Conservation (phyloP, 1,140 invertebrate genomes). For the Glossosoma conforme region DNA sequence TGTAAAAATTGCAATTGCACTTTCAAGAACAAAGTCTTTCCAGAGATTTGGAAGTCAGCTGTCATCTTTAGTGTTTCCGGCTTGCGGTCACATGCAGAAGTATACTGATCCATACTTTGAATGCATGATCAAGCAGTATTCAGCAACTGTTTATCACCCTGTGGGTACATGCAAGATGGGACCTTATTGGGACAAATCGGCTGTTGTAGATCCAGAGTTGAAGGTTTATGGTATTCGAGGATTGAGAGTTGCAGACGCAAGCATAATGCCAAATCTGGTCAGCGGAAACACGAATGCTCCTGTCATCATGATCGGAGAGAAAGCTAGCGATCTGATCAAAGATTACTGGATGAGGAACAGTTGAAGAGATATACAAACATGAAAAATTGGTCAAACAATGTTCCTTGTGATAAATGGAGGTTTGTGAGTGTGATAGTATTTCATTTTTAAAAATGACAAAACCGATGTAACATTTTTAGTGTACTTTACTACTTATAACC, state of each 20-base stretch:
- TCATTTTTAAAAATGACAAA: too few relatives aligned
- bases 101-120: slow-evolving; percentile 55
- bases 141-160: slow-evolving; percentile 62
- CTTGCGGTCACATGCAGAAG: slow-evolving; percentile 39
- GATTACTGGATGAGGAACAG: slow-evolving; percentile 64
- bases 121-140: slow-evolving; percentile 57
- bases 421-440: too few relatives aligned
- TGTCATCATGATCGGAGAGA: slow-evolving; percentile 80
- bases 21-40: slow-evolving; percentile 70
- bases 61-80: slow-evolving; percentile 54
- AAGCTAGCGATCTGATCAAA: slow-evolving; percentile 77
- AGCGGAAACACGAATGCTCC: slow-evolving; percentile 83
- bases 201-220: slow-evolving; percentile 82
- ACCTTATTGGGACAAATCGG: slow-evolving; percentile 71
- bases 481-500: too few relatives aligned
- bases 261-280: slow-evolving; percentile 78
- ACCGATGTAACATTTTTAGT: too few relatives aligned
- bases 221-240: slow-evolving; percentile 74
- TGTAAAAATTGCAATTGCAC: slow-evolving; percentile 69
- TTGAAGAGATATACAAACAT: too few relatives aligned
- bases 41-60: slow-evolving; percentile 65
- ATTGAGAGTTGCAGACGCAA: slow-evolving; percentile 78
- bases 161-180: slow-evolving; percentile 80
- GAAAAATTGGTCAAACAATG: too few relatives aligned
- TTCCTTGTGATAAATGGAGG: too few relatives aligned